Base-by-base conservation (phyloP, 2,888 invertebrate genomes). In the Cacoxenus indagator region DNA sequence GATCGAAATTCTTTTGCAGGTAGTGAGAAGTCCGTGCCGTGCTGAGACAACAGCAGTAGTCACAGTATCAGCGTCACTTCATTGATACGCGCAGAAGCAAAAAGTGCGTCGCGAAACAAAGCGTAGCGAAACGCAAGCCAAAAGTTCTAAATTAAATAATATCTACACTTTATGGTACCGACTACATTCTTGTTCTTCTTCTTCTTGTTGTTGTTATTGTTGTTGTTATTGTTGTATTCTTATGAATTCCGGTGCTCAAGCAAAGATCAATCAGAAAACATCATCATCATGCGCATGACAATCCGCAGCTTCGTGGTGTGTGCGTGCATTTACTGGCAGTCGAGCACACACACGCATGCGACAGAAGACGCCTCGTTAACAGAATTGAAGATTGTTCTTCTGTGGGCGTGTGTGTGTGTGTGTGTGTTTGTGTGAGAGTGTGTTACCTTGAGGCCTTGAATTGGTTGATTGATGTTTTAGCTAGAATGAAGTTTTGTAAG, bases 61-160 rank as follows among this genome's bases (percentile, higher is more conserved):
- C 27, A n/a, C 51, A 51, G 19, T 19, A 17, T 72, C 78, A 19
- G 71, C 27, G 74, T 69, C 70, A 68, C 48, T 57, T 57, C 51
- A 81, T 81, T 81, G 81, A 81, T 83, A 83, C 57, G n/a, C 55
- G 14, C 46, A 11, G 14, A 14, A 48, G 19, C 48, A 48, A 17
- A 48, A 48, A 48, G 48, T 19, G n/a, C 48, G 48, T 19, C n/a
- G 48, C 11, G 17, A 14, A 57, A 26, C 27, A 64, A 68, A 68
- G 70, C 64, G 65, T 69, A 70, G 70, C 75, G 9, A 37, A 59
- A 11, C 55, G 26, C 17, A 27, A n/a, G 17, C 31, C 43, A 37
- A 70, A 77, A 77, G 80, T 78, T 76, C 77, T 76, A 81, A 81
- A 81, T 81, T 81, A 81, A 81, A 83, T 83, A 82, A 81, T 81